A percentile compares a stretch with the other conserved stretches of the same genome.
phyloP scores from a whole-genome alignment of 2,888 invertebrate genomes.

The Aphidius colemani region DNA sequence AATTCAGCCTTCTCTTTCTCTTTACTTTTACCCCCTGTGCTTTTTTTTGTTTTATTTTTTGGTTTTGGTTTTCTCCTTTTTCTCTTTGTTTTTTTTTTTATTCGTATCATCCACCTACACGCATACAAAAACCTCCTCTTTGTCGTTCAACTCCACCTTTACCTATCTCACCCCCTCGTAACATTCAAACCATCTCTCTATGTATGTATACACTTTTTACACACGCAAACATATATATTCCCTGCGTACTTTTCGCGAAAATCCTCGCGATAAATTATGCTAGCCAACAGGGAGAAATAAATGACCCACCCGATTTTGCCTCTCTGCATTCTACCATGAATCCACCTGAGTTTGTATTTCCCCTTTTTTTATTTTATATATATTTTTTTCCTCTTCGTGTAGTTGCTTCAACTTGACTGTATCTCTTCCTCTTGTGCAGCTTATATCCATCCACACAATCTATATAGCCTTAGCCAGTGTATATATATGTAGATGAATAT shows the following conservation, averaged over 20 bases:
- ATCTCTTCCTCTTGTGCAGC: no score
- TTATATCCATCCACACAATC: no score
- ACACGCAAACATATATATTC: no score
- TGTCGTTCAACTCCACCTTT: no score
- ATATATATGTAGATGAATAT: no score
- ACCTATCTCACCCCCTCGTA: no score
- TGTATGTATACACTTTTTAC: no score
- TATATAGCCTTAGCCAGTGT: no score
- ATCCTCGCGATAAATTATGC: slow-evolving; percentile 61
- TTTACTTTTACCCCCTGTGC: slow-evolving; percentile 31
- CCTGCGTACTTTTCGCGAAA: slow-evolving; percentile 59
- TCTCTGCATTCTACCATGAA: slow-evolving; percentile 6
- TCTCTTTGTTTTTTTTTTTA: no score
- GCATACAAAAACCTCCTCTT: no score
- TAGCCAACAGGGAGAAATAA: slow-evolving; percentile 58
- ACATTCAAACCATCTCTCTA: no score
- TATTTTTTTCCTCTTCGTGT: slow-evolving; percentile 31
- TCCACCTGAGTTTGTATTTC: neutral
- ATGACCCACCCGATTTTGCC: slow-evolving; percentile 52
- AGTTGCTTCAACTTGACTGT: neutral
- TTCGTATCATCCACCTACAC: no score
- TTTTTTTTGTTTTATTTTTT: slow-evolving; percentile 35
- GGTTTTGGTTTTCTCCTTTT: slow-evolving; percentile 34
- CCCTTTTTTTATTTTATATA: slow-evolving; percentile 25
- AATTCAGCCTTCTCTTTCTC: slow-evolving; percentile 25